Percentiles rank a stretch among this genome's conserved stretches.
Evolutionary conservation across 2,797 vertebrate genomes (phyloP).

Genomic region (Sylvilagus floridanus): DNA sequence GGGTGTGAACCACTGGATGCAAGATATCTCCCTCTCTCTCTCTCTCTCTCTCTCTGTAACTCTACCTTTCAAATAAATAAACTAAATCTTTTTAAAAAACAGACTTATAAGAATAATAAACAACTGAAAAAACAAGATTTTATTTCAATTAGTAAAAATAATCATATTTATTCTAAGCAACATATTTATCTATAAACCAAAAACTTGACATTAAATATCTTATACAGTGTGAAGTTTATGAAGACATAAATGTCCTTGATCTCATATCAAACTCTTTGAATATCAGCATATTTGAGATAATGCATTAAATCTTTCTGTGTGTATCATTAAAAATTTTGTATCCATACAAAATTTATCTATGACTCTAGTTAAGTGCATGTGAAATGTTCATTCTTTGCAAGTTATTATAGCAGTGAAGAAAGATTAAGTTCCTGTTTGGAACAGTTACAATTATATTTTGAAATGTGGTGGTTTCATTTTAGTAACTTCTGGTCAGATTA

Average conservation of each 20-base stretch:
- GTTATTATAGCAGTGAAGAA: background rate
- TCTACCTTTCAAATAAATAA: too few relatives aligned
- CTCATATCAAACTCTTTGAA: background rate
- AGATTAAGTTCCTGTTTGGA: background rate
- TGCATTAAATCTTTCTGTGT: background rate
- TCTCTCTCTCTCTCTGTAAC: too few relatives aligned
- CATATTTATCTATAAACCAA: background rate
- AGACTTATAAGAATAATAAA: background rate
- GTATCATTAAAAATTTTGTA: background rate
- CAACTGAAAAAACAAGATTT: background rate
- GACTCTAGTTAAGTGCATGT: background rate
- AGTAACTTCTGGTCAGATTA: background rate
- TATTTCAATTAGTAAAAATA: background rate
- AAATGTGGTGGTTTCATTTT: slow-evolving; percentile 32
- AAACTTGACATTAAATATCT: background rate
- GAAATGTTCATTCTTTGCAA: background rate
- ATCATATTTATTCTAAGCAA: background rate
- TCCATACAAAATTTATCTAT: background rate
- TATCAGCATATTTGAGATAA: background rate
- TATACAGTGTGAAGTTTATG: background rate
- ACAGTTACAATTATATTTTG: slow-evolving; percentile 20
- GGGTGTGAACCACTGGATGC: too few relatives aligned
- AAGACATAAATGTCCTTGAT: background rate
- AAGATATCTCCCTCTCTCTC: too few relatives aligned
- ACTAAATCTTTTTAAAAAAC: too few relatives aligned